Base-by-base conservation (phyloP, 2,113 vertebrate species). In the Pterophyllum scalare region DNA sequence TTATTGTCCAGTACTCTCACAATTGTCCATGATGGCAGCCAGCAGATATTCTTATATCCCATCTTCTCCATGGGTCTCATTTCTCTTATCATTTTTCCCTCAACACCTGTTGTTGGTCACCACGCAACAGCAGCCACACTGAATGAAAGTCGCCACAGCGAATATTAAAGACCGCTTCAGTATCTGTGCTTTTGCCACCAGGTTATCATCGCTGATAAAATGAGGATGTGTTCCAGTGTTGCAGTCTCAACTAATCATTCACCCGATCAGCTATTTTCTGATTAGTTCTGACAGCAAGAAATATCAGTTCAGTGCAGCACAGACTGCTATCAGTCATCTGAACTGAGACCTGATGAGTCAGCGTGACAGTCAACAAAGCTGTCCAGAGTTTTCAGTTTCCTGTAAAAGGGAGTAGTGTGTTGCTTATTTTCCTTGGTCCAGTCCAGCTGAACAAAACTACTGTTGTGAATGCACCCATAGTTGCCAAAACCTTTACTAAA, bases 11-110 rank as follows among this genome's bases (percentile, higher is more conserved):
- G 24, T 49, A 43, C 22, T 46, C 40, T 49, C 64, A 46, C 26
- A 49, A 46, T 0, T 43, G 26, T 70, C 40, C 1, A 28, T 6
- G 0, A 28, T 6, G 0, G 7, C 65, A 49, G 9, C 31, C 0
- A 31, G 24, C 24, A 0, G 15, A 20, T 1, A 52, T 72, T 49
- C 5, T 17, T 43, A 43, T 43, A 43, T 43, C 9, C 11, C 11
- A 46, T 70, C 20, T n/a, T 61, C 28, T 3, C 8, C 28, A 19
- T 3, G 17, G 28, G 4, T 38, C 20, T 5, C 33, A n/a, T 38
- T 38, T 64, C 19, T 22, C 33, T 22, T 13, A 38, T 38, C 65
- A 20, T 43, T 72, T 26, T 31, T 31, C 40, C 64, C 43, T 72
- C 43, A 20, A 6, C 24, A 52, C 24, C 6, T 72, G 43, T 52